phyloP scores from a whole-genome alignment of 1,140 invertebrate genomes.

The Ceratina calcarata region DNA sequence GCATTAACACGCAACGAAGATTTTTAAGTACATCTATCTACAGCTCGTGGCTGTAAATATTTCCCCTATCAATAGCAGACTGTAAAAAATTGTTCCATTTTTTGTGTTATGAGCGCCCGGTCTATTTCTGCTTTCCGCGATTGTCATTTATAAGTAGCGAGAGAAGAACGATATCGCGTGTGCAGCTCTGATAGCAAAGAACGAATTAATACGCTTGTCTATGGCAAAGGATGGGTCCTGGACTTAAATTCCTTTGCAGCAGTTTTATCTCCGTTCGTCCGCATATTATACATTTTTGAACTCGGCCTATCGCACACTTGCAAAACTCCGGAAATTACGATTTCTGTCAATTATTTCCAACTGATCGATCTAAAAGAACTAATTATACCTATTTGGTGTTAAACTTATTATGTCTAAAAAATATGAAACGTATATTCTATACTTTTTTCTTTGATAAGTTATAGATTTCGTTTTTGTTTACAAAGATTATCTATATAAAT shows the following conservation, averaged over 20 bases:
- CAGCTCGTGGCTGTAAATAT: too few relatives aligned
- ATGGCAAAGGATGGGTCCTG: constrained; percentile 10
- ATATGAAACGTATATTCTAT: too few relatives aligned
- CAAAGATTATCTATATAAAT: too few relatives aligned
- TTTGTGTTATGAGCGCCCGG: too few relatives aligned
- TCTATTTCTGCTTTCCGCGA: neutral
- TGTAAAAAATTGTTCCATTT: too few relatives aligned
- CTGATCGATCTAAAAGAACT: neutral
- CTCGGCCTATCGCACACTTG: neutral
- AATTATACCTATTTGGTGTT: too few relatives aligned
- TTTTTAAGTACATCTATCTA: too few relatives aligned
- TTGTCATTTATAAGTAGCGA: neutral
- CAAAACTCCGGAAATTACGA: neutral
- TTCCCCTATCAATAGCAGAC: too few relatives aligned
- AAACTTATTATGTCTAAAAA: too few relatives aligned
- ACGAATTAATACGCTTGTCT: constrained; percentile 27
- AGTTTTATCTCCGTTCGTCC: constrained; percentile 3
- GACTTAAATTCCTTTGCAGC: constrained; percentile 5
- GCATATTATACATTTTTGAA: neutral
- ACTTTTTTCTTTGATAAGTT: too few relatives aligned
- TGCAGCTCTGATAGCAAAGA: neutral
- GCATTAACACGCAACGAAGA: too few relatives aligned
- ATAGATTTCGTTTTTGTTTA: too few relatives aligned
- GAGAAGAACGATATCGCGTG: neutral
- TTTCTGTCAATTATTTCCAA: neutral